Base-by-base conservation (phyloP, 2,888 invertebrate species). In the Nudaria mundana region DNA sequence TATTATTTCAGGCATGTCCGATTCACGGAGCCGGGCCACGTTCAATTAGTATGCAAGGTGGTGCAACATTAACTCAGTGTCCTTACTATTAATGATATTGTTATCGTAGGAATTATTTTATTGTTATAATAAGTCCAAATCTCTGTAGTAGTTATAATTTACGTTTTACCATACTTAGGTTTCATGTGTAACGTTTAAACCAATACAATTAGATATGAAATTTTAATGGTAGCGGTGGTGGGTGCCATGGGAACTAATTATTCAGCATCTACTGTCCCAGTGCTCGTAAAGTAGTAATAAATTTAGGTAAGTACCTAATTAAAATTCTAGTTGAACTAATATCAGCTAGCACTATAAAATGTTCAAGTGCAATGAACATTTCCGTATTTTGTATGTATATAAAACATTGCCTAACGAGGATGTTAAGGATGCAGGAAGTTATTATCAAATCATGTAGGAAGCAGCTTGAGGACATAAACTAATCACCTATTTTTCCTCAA, bases 61-160 rank as follows among this genome's bases (percentile, higher is more conserved):
- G 70, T 73, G 73, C 73, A 74, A 78, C 78, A 83, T 82, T 84
- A 82, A 80, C 78, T 80, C 78, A 79, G 81, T 81, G 86, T 84
- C 87, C 87, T 85, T 83, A 87, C 85, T 86, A 85, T 84, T 86
- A 86, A 87, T 84, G 81, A 82, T 82, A 83, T 82, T 81, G 83
- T 87, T 86, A 85, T 87, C 86, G 84, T 76, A 83, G 73, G 75
- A 81, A 81, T 81, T 83, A 82, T 84, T 76, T 76, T 82, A 85
- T 76, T 75, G 76, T 11, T 12, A 11, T 12, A 78, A 83, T 76
- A 73, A 80, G 33, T 53, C 44, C 13, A 59, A 71, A 69, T 66
- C 32, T 45, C 24, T 28, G 30, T 11, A 30, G 28, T 29, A 30
- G 28, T 22, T 2, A 13, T 25, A 25, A n/a, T n/a, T 24, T 14